Percentiles rank a stretch among this genome's conserved stretches.
phyloP scores from a whole-genome alignment of 2,113 vertebrate genomes.

The Muscicapa adusta region DNA sequence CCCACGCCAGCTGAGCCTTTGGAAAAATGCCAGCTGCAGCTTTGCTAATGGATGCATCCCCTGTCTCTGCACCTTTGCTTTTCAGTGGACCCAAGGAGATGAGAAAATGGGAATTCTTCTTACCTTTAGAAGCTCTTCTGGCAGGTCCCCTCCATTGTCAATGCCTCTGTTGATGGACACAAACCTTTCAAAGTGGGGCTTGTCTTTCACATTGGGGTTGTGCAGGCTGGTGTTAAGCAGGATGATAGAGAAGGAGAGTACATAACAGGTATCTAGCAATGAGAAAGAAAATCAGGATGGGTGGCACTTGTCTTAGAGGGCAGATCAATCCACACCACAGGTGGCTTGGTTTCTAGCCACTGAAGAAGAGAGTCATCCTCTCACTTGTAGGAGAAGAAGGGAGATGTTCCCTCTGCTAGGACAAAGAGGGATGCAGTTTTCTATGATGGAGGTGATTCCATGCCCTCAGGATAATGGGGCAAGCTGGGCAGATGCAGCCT shows the following conservation, averaged over 20 bases:
- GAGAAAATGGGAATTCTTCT: not conserved
- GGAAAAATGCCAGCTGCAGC: not conserved
- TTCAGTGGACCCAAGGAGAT: not conserved
- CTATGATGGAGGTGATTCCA: not conserved
- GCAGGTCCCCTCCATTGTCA: constrained; percentile 85
- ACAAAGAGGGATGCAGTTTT: not conserved
- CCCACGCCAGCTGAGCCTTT: not conserved
- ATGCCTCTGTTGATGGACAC: constrained; percentile 92
- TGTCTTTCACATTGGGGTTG: constrained; percentile 94
- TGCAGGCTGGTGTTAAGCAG: constrained; percentile 98
- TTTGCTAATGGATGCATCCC: not conserved
- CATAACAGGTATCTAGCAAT: constrained; percentile 90
- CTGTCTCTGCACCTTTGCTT: not conserved
- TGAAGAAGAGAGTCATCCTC: not conserved
- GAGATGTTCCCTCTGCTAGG: not conserved
- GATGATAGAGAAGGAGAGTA: constrained; percentile 95
- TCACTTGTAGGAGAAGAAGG: not conserved
- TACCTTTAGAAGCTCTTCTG: constrained; percentile 85
- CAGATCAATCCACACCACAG: not conserved
- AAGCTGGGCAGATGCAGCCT: not conserved
- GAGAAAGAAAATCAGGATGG: not conserved
- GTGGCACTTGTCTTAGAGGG: not conserved
- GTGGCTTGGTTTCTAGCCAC: not conserved
- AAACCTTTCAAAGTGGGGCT: constrained; percentile 88
- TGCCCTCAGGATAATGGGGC: not conserved